Evolutionary conservation across 2,888 invertebrate genomes (phyloP).

Genomic region (Suillia variegata): DNA sequence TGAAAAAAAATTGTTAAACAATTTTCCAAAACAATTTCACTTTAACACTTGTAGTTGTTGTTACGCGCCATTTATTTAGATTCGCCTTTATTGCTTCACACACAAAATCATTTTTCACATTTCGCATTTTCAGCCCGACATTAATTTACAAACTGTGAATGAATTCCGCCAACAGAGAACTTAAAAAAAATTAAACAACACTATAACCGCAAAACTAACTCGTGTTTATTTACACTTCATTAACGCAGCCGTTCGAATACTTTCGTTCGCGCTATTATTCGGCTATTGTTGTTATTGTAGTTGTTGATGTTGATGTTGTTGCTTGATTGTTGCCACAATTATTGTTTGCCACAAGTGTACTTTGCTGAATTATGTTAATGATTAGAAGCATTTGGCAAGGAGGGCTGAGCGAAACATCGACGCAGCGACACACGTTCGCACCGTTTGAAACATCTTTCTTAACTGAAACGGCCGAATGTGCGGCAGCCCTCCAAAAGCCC

Average conservation of each 20-base stretch:
- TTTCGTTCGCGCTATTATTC: background rate
- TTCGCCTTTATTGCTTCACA: too few relatives aligned
- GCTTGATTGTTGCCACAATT: background rate
- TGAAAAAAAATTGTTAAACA: too few relatives aligned
- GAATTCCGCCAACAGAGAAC: too few relatives aligned
- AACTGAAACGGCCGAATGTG: conserved; percentile 51
- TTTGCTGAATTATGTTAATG: background rate
- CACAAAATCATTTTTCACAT: too few relatives aligned
- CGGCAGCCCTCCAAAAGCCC: too few relatives aligned
- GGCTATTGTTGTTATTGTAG: conserved; percentile 3
- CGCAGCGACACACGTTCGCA: conserved; percentile 55
- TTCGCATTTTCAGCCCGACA: too few relatives aligned
- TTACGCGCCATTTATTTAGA: too few relatives aligned
- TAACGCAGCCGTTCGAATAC: background rate
- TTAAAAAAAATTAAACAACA: too few relatives aligned
- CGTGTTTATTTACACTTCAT: conserved; percentile 3
- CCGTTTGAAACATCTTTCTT: conserved; percentile 58
- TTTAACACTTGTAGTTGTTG: too few relatives aligned
- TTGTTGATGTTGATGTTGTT: conserved; percentile 2
- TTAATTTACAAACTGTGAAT: too few relatives aligned
- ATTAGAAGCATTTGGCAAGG: background rate
- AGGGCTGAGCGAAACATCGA: conserved; percentile 20
- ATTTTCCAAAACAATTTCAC: too few relatives aligned
- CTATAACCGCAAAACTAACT: too few relatives aligned
- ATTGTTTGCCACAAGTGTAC: background rate